A percentile compares a stretch with the other conserved stretches of the same genome.
Evolutionary conservation across 1,140 invertebrate genomes (phyloP).

Genomic region (Drosophila sproati): DNA sequence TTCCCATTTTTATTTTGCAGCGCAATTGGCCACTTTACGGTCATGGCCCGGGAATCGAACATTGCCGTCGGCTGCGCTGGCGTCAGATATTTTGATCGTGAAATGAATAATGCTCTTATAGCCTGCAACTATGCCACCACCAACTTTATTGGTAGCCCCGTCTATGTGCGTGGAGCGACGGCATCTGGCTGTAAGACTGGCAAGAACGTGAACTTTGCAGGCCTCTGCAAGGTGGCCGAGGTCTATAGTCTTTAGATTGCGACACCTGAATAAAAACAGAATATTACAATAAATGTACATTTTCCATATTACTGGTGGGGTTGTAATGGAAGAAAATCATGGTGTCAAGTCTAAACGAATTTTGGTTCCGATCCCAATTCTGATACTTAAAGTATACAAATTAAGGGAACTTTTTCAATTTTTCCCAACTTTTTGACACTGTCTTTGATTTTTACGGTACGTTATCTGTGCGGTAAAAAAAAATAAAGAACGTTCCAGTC

Average conservation of each 20-base stretch:
- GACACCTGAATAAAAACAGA: neutral
- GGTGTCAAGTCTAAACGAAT: no score
- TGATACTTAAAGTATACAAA: no score
- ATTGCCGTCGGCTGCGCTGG: slow-evolving; percentile 61
- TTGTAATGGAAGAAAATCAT: no score
- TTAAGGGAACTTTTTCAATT: no score
- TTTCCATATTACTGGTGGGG: no score
- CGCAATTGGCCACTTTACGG: slow-evolving; percentile 47
- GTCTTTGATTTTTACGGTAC: no score
- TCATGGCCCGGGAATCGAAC: slow-evolving; percentile 49
- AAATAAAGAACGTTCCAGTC: no score
- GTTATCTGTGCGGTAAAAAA: no score
- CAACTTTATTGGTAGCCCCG: slow-evolving; percentile 37
- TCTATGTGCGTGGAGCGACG: slow-evolving; percentile 35
- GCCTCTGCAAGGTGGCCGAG: slow-evolving; percentile 42
- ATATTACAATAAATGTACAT: neutral
- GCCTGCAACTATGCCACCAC: slow-evolving; percentile 67
- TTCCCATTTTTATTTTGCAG: slow-evolving; percentile 5
- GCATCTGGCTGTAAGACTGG: slow-evolving; percentile 57
- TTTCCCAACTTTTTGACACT: no score
- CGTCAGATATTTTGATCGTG: slow-evolving; percentile 8
- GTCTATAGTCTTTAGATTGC: slow-evolving; percentile 19
- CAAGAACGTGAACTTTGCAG: slow-evolving; percentile 43
- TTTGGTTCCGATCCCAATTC: no score
- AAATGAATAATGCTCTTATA: slow-evolving; percentile 28